Conservation (phyloP, 2,113 vertebrate species). For the human (Homo sapiens) region DNA sequence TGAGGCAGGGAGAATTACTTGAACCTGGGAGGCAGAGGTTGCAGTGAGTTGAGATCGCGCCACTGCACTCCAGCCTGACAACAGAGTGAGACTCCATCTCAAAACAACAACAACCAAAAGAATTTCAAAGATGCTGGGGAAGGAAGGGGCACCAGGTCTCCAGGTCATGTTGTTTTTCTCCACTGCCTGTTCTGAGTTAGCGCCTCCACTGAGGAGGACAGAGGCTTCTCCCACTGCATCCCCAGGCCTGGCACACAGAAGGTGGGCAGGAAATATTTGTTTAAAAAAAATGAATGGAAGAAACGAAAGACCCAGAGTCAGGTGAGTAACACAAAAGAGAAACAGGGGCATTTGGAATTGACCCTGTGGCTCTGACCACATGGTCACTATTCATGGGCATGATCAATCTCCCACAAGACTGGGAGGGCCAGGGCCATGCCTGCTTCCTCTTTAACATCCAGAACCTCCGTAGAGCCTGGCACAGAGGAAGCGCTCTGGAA, state of each 20-base stretch:
- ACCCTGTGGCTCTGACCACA: neutral
- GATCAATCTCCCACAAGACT: neutral
- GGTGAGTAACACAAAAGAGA: neutral
- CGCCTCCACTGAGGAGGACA: neutral
- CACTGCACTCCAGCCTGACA: too few relatives aligned
- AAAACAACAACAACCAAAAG: neutral
- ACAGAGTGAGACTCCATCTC: too few relatives aligned
- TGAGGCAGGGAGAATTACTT: too few relatives aligned
- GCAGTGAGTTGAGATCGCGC: too few relatives aligned
- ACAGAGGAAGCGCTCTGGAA: neutral
- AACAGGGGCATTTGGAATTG: neutral
- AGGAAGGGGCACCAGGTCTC: neutral
- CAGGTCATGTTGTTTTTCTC: neutral
- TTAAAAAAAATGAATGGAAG: neutral
- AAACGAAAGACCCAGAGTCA: neutral
- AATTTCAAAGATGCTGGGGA: neutral
- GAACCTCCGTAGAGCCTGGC: neutral
- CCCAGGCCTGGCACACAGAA: too few relatives aligned
- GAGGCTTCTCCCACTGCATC: too few relatives aligned
- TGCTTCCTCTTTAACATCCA: neutral
- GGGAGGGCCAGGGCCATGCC: neutral
- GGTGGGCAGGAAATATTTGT: neutral
- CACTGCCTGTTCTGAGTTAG: neutral
- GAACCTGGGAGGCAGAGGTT: too few relatives aligned
- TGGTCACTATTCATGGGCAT: fast-evolving